A percentile compares a stretch with the other conserved stretches of the same genome.
These are phyloP conservation scores for Podarcis lilfordi DNA, from an alignment of 2,797 vertebrate genomes.

Conservation along the genomic window DNA sequence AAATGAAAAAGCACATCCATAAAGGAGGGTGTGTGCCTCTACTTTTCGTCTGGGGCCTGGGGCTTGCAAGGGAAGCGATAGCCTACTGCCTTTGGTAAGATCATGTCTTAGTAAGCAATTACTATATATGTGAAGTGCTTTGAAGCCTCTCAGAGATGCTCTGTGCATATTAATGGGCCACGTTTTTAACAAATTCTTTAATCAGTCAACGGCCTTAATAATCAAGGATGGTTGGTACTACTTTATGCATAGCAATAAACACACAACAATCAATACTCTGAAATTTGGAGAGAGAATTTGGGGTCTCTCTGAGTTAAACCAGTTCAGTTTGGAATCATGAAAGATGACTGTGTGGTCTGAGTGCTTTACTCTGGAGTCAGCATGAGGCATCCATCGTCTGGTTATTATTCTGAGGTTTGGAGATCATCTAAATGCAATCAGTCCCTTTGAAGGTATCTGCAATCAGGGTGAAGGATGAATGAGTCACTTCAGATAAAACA, in stretches of 20 bases:
- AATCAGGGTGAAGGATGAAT: slow-evolving; percentile 36
- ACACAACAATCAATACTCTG: slow-evolving; percentile 11
- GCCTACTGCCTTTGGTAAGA: too few relatives aligned
- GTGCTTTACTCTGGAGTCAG: neutral
- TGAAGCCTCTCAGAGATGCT: neutral
- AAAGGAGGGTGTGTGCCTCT: too few relatives aligned
- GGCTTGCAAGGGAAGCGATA: too few relatives aligned
- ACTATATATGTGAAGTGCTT: neutral
- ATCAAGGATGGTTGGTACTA: slow-evolving; percentile 8
- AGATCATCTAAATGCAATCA: slow-evolving; percentile 40
- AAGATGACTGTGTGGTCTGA: neutral
- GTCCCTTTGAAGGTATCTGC: slow-evolving; percentile 43
- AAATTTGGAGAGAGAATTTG: neutral
- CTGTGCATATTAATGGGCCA: slow-evolving; percentile 5
- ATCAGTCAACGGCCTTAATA: slow-evolving; percentile 13
- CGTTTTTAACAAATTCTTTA: slow-evolving; percentile 4
- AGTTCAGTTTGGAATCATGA: neutral
- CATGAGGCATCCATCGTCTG: neutral
- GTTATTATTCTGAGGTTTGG: slow-evolving; percentile 27
- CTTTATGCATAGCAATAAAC: neutral
- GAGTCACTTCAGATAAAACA: slow-evolving; percentile 42
- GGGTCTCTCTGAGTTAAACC: neutral
- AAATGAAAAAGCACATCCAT: too few relatives aligned
- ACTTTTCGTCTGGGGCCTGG: too few relatives aligned
- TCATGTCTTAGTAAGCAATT: too few relatives aligned